Conservation (phyloP, 2,113 vertebrate species). For the Antidorcas marsupialis region DNA sequence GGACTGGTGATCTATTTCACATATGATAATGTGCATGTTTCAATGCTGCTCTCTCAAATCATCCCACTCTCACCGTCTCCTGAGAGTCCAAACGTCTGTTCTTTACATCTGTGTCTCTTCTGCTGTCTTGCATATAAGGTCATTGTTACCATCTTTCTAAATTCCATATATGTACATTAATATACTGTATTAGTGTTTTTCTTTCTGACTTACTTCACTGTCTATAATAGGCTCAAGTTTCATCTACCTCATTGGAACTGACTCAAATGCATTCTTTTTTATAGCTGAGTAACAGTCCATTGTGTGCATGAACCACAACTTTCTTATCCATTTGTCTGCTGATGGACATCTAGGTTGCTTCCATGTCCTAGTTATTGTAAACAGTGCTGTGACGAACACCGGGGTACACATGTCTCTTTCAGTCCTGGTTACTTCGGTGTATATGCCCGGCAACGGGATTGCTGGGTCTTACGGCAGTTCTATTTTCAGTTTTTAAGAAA, state of each 20-base stretch:
- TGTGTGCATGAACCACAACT: background rate
- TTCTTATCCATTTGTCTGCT: background rate
- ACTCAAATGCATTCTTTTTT: background rate
- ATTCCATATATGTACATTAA: background rate
- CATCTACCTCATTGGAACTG: background rate
- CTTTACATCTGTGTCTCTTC: background rate
- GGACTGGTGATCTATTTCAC: background rate
- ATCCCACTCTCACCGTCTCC: background rate
- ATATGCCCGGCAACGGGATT: background rate
- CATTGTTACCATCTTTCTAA: background rate
- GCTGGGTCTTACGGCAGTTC: background rate
- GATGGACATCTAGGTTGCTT: background rate
- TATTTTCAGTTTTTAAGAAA: background rate
- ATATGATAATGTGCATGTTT: background rate
- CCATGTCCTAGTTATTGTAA: background rate
- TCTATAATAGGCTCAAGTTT: background rate
- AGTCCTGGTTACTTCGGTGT: background rate
- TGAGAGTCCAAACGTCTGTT: background rate
- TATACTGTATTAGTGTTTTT: background rate
- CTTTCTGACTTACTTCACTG: background rate
- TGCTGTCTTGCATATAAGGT: background rate
- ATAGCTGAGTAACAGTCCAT: background rate
- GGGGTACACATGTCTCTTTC: background rate
- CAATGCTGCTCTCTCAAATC: background rate
- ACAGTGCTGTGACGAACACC: background rate